Evolutionary conservation across 2,113 vertebrate species (phyloP).

Genomic region (Ceuthmochares aereus): DNA sequence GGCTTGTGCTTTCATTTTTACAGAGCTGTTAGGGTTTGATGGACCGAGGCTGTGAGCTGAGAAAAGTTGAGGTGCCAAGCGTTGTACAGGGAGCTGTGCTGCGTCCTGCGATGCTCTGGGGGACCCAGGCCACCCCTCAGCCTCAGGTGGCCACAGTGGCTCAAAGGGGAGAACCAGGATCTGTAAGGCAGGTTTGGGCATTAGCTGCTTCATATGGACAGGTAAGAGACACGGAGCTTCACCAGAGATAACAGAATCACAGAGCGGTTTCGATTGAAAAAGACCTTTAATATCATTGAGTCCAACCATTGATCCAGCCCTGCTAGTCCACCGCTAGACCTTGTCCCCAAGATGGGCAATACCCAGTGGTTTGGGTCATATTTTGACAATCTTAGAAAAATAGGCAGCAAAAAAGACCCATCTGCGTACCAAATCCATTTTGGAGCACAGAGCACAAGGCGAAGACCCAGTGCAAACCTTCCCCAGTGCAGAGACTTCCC

Average conservation of each 20-base stretch:
- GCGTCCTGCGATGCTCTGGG: background rate
- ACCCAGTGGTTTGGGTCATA: fast-evolving
- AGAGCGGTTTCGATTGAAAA: too few relatives aligned
- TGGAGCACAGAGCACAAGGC: background rate
- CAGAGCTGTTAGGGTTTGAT: background rate
- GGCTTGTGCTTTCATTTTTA: background rate
- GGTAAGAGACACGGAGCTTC: background rate
- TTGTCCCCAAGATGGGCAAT: background rate
- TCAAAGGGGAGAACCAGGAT: background rate
- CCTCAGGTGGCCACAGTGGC: background rate
- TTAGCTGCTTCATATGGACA: background rate
- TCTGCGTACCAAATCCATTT: background rate
- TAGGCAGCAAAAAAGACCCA: background rate
- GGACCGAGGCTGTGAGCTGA: background rate
- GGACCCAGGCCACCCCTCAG: background rate
- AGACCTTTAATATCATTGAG: too few relatives aligned
- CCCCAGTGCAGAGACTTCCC: background rate
- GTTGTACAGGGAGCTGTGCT: fast-evolving
- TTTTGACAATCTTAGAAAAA: background rate
- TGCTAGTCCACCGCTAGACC: too few relatives aligned
- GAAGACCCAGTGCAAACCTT: background rate
- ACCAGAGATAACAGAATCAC: too few relatives aligned
- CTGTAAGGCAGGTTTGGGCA: background rate
- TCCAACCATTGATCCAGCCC: too few relatives aligned
- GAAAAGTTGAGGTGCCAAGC: background rate